Percentiles rank a stretch among this genome's conserved stretches.
phyloP scores from a whole-genome alignment of 2,113 vertebrate species.

The Plectropomus leopardus region DNA sequence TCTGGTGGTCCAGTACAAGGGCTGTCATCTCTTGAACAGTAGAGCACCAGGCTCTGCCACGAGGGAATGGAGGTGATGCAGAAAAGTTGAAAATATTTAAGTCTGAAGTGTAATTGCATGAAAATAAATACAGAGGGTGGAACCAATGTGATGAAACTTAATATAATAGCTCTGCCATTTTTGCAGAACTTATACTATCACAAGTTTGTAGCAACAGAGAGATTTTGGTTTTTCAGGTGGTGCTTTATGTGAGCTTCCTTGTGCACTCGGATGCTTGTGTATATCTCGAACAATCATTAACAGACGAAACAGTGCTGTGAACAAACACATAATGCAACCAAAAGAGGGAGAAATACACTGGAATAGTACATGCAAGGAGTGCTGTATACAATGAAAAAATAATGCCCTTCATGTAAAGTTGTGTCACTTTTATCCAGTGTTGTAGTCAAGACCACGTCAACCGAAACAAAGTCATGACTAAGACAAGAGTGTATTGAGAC shows the following conservation, averaged over 20 bases:
- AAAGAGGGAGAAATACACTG: background rate
- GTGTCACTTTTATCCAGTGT: background rate
- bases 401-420: background rate
- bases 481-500: too few relatives aligned
- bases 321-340: too few relatives aligned
- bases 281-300: background rate
- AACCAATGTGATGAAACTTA: background rate
- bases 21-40: conserved; percentile 67
- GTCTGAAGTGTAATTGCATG: conserved; percentile 1
- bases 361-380: background rate
- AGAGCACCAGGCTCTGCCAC: conserved; percentile 42
- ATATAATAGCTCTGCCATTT: conserved; percentile 3
- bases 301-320: too few relatives aligned
- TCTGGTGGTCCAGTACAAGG: conserved; percentile 54
- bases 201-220: background rate
- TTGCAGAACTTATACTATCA: background rate
- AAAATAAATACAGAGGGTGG: conserved; percentile 8
- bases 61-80: conserved; percentile 46
- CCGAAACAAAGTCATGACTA: too few relatives aligned
- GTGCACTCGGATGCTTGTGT: too few relatives aligned
- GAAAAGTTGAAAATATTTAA: conserved; percentile 34
- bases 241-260: background rate
- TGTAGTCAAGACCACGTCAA: too few relatives aligned
- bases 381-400: background rate
- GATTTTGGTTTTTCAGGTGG: background rate